Base-by-base conservation (phyloP, 2,113 vertebrate genomes). In the Blennius ocellaris region DNA sequence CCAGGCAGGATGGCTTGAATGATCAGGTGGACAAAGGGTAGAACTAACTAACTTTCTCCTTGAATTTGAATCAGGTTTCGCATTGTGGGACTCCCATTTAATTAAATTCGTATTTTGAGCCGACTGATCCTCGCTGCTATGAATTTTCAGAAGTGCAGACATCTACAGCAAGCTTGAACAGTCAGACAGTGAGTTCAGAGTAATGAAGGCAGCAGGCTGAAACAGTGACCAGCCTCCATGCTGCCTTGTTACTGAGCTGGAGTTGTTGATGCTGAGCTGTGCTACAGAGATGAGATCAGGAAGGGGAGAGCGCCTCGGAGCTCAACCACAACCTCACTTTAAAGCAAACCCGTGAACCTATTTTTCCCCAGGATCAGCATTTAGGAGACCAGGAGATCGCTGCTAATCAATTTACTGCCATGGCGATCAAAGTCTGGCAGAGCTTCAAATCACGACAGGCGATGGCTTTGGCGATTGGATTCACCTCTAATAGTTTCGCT, bases 361-460 rank as follows among this genome's bases (percentile, higher is more conserved):
- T 87, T 86, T 81, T 79, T 37, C 70, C 21, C 70, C 75, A 66
- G 44, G 65, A 83, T 90, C 89, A 90, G 88, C 85, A 75, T 87
- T 84, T 76, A 76, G 10, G 61, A 69, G 74, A 83, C 57, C 71
- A 68, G 71, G 61, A 70, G 78, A 90, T 90, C 87, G 37, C 73
- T 87, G 63, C 86, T 87, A 84, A 90, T 90, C 87, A 89, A 90
- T 90, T 90, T 90, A 90, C 60, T 52, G 58, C 75, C 62, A 70
- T 63, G 77, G 74, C 41, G 48, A 81, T 89, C 88, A 87, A 81
- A 89, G 69, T 81, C 81, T 84, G 85, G 87, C 84, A 49, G 62
- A 59, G 73, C 65, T 68, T 83, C 81, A 80, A 78, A 74, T 87
- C 80, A 80, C 63, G 76, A 74, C 71, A 75, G 72, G 83, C 73